Evolutionary conservation across 2,888 invertebrate genomes (phyloP).

Genomic region (Eledona agricola): DNA sequence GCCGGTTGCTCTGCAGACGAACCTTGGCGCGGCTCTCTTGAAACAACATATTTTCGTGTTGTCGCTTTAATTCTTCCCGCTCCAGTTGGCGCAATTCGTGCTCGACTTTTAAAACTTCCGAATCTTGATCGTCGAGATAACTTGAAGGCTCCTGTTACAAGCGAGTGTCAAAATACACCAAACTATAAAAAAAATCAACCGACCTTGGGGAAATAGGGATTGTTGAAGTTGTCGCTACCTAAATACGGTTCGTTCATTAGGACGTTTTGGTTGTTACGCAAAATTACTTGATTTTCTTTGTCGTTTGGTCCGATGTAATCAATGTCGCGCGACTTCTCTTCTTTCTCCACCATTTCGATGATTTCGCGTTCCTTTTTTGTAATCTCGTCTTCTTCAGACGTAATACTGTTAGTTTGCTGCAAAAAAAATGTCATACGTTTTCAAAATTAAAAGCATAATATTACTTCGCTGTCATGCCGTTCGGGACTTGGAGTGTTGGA

Average conservation of each 20-base stretch:
- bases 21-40: slow-evolving; percentile 69
- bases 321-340: slow-evolving; percentile 68
- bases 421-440: slow-evolving; percentile 3
- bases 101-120: slow-evolving; percentile 75
- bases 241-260: slow-evolving; percentile 45
- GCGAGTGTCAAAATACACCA: slow-evolving; percentile 6
- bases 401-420: slow-evolving; percentile 71
- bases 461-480: slow-evolving; percentile 80
- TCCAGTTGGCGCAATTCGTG: slow-evolving; percentile 80
- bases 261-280: slow-evolving; percentile 24
- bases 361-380: slow-evolving; percentile 72
- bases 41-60: slow-evolving; percentile 75
- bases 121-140: slow-evolving; percentile 57
- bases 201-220: slow-evolving; percentile 54
- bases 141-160: slow-evolving; percentile 47
- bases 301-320: slow-evolving; percentile 39
- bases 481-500: slow-evolving; percentile 67
- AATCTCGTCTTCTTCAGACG: slow-evolving; percentile 83
- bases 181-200: slow-evolving; percentile 8
- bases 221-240: slow-evolving; percentile 53
- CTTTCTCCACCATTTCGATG: slow-evolving; percentile 70
- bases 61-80: slow-evolving; percentile 79
- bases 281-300: slow-evolving; percentile 16
- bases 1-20: slow-evolving; percentile 53
- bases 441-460: not conserved